Base-by-base conservation (phyloP, 2,113 vertebrate species). In the Verasper variegatus region DNA sequence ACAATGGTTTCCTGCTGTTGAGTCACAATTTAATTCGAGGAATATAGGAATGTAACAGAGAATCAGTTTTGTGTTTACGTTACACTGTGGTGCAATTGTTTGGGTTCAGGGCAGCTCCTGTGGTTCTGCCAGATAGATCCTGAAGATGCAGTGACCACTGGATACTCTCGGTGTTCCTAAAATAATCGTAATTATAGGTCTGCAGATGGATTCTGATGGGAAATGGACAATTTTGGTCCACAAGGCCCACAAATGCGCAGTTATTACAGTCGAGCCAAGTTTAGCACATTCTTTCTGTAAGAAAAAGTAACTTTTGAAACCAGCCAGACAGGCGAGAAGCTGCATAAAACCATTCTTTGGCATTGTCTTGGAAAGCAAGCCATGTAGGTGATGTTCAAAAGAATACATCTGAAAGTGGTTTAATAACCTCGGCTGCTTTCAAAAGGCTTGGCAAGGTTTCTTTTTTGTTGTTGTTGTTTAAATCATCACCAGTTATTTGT, bases 101-200 rank as follows among this genome's bases (percentile, higher is more conserved):
- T 92, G 86, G 84, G 86, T 86, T 88, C 84, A 68, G 80, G 85
- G 72, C 84, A 89, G 76, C 87, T 88, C 83, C 85, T 71, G 86
- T 74, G 83, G 85, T 81, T 88, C 86, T 76, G 79, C 73, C 78
- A 88, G 91, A 85, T 88, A 82, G 86, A 90, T 76, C 81, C 71
- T 86, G 84, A 82, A 76, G 79, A 89, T 89, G 76, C 87, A 91
- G 83, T 92, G 89, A 89, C 92, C 92, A 93, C 90, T 91, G 78
- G 83, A 87, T 86, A 84, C 67, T 86, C 83, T 81, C 76, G 21
- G 66, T 17, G 42, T 81, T 88, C 92, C 80, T 81, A 91, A 94
- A 95, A 95, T 94, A 94, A 91, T 87, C 86, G 76, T 92, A 94
- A 94, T 94, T 94, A 90, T 89, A 93, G 87, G 90, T 89, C 90